phyloP scores from a whole-genome alignment of 1,140 invertebrate species.

The Orchesella cincta region DNA sequence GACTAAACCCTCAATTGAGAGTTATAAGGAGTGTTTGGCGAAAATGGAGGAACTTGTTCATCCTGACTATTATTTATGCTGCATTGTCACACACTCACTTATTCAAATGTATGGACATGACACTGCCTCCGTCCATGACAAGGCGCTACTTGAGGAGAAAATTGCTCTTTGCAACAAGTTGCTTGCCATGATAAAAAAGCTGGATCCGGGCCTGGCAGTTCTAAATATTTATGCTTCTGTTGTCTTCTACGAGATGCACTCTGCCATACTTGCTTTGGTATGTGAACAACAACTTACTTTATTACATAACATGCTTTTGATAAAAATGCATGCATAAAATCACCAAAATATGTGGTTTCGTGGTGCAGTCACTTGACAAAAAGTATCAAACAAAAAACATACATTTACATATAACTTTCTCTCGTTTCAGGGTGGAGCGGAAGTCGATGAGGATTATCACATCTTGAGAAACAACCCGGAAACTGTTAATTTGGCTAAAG shows the following conservation, averaged over 20 bases:
- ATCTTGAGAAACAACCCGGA: constrained; percentile 46
- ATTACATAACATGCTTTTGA: too few species aligned
- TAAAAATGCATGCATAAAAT: too few species aligned
- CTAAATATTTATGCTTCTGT: constrained; percentile 47
- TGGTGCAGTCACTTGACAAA: too few species aligned
- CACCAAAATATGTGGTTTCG: too few species aligned
- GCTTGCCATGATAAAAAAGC: constrained; percentile 37
- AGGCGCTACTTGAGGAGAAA: constrained; percentile 47
- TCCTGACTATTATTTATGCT: constrained; percentile 49
- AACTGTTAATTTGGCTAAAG: constrained; percentile 46
- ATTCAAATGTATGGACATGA: constrained; percentile 46
- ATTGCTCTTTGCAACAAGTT: constrained; percentile 44
- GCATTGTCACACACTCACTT: constrained; percentile 45
- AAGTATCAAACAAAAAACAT: too few species aligned
- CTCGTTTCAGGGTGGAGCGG: too few species aligned
- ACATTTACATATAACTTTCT: too few species aligned
- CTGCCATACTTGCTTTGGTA: constrained; percentile 40
- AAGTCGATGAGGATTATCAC: constrained; percentile 48
- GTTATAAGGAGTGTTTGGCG: constrained; percentile 37
- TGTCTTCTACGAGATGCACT: constrained; percentile 49
- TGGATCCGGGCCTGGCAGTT: constrained; percentile 46
- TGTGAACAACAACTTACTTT: too few species aligned
- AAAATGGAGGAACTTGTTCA: constrained; percentile 46
- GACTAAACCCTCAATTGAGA: constrained; percentile 20
- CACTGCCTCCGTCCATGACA: constrained; percentile 13